phyloP scores from a whole-genome alignment of 2,888 invertebrate species.

The Frankliniella intonsa region DNA sequence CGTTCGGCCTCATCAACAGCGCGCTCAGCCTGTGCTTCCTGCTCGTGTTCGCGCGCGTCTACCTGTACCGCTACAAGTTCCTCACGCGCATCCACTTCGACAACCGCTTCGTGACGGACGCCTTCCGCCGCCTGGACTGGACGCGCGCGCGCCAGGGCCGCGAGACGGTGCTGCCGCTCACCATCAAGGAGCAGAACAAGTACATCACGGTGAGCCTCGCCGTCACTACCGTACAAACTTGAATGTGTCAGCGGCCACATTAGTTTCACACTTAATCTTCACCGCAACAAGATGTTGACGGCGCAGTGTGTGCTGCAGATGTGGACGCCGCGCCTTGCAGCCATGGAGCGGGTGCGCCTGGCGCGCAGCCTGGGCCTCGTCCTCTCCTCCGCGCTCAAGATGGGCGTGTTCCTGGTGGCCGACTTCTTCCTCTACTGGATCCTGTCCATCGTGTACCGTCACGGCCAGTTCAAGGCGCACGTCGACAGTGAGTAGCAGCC shows the following conservation, averaged over 20 bases:
- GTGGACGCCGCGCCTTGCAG: neutral
- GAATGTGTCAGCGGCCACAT: too few species aligned
- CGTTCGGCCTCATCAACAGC: slow-evolving; percentile 26
- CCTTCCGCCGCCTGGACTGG: slow-evolving; percentile 61
- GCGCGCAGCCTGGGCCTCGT: slow-evolving; percentile 42
- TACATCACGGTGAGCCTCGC: slow-evolving; percentile 54
- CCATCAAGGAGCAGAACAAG: slow-evolving; percentile 57
- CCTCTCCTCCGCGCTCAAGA: slow-evolving; percentile 62
- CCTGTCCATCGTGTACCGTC: slow-evolving; percentile 51
- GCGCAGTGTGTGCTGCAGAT: neutral
- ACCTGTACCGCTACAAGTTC: slow-evolving; percentile 67
- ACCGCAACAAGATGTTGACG: too few species aligned
- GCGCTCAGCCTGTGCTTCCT: slow-evolving; percentile 20
- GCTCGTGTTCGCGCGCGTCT: slow-evolving; percentile 52
- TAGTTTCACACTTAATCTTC: too few species aligned
- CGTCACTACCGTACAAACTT: too few species aligned
- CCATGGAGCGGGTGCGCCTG: neutral
- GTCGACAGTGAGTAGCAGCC: slow-evolving; percentile 40
- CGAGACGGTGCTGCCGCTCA: slow-evolving; percentile 62
- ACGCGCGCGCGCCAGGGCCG: slow-evolving; percentile 53
- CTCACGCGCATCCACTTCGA: slow-evolving; percentile 64
- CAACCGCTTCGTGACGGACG: slow-evolving; percentile 64
- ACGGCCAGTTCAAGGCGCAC: slow-evolving; percentile 44
- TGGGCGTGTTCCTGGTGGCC: slow-evolving; percentile 65
- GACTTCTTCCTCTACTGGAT: slow-evolving; percentile 79